These are phyloP conservation scores for Cheirogaleus medius DNA, from an alignment of 2,113 vertebrate genomes.

Conservation along the genomic window DNA sequence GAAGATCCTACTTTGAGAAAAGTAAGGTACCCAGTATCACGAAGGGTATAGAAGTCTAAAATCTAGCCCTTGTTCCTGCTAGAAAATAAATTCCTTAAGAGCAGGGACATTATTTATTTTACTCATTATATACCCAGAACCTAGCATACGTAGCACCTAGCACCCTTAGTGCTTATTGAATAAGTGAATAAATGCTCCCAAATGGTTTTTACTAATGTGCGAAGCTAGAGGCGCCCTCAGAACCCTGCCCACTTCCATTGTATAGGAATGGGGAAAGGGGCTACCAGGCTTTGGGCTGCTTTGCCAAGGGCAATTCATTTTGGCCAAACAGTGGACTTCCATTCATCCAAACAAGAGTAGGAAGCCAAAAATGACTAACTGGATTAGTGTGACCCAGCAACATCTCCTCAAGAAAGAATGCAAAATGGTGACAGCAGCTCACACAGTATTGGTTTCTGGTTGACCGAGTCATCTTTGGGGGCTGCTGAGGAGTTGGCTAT, in stretches of 20 bases:
- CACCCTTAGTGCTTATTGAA: neutral
- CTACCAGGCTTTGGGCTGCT: neutral
- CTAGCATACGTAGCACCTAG: neutral
- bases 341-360: conserved; percentile 37
- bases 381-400: neutral
- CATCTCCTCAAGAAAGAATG: neutral
- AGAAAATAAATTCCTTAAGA: neutral
- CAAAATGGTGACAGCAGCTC: neutral
- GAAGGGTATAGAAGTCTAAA: neutral
- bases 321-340: neutral
- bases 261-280: rapidly evolving
- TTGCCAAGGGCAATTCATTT: conserved; percentile 23
- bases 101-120: neutral
- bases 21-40: neutral
- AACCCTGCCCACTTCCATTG: neutral
- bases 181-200: neutral
- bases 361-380: conserved; percentile 31
- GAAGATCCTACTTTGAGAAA: neutral
- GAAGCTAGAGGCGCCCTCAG: neutral
- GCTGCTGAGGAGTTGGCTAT: neutral
- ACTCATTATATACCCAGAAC: neutral
- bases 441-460: rapidly evolving
- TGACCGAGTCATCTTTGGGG: neutral
- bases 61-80: neutral
- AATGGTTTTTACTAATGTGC: neutral